Conservation (phyloP, 1,140 invertebrate species). For the Calephelis virginiensis region DNA sequence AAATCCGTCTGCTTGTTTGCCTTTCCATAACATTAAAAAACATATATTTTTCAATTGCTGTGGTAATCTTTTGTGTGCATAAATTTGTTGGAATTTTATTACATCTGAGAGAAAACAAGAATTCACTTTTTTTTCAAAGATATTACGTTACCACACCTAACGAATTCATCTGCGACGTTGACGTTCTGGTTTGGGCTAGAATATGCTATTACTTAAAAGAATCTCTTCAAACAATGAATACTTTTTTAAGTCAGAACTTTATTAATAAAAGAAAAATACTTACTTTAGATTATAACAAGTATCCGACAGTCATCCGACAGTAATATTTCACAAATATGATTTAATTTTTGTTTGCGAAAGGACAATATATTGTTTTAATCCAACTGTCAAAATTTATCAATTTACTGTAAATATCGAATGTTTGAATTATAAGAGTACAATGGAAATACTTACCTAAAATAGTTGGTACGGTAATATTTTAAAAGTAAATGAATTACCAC, state of each 20-base stretch:
- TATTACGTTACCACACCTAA: background rate
- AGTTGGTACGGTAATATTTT: too few species aligned
- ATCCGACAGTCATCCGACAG: background rate
- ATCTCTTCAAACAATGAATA: background rate
- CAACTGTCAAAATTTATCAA: constrained; percentile 2
- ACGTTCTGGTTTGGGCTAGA: constrained; percentile 13
- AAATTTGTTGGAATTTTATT: background rate
- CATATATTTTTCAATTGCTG: background rate
- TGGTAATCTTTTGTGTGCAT: background rate
- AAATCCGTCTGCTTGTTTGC: too few species aligned
- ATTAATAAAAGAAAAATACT: background rate
- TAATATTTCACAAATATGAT: background rate
- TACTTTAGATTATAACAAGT: background rate
- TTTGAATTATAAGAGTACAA: background rate
- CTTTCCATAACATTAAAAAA: too few species aligned
- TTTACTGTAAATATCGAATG: background rate
- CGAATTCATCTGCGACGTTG: background rate
- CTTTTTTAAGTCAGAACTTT: background rate
- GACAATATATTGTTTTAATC: constrained; percentile 4
- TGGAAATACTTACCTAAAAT: too few species aligned
- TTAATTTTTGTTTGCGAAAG: background rate
- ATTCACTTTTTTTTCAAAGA: background rate
- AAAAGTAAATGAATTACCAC: too few species aligned
- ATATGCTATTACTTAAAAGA: constrained; percentile 14
- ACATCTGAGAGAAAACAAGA: background rate